phyloP scores from a whole-genome alignment of 2,797 vertebrate species.

The Cercopithecus diana region DNA sequence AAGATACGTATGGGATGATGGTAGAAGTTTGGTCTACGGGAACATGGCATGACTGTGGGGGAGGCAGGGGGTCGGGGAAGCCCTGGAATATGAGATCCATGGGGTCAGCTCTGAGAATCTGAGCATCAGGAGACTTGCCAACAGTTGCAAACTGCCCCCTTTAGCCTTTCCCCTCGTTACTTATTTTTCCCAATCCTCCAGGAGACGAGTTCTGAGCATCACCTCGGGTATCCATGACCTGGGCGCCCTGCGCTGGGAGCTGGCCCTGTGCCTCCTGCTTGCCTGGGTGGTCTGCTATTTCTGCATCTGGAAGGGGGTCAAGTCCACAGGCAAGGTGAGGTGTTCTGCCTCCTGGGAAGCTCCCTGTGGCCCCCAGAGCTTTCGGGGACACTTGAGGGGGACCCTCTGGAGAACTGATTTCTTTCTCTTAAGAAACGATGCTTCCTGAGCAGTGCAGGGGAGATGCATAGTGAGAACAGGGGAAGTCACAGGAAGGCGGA shows the following conservation, averaged over 20 bases:
- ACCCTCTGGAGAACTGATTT: neutral
- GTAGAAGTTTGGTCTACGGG: neutral
- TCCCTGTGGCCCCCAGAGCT: conserved; percentile 69
- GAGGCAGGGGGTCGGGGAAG: neutral
- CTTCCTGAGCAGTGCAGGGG: neutral
- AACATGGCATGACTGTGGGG: neutral
- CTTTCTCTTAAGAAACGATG: neutral
- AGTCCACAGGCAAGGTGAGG: conserved; percentile 95
- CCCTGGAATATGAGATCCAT: neutral
- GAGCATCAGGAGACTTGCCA: neutral
- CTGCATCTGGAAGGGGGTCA: conserved; percentile 99
- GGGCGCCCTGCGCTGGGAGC: conserved; percentile 92
- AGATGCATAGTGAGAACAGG: neutral
- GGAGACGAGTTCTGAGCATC: conserved; percentile 88
- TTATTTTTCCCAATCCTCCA: conserved; percentile 75
- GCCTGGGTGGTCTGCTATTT: conserved; percentile 98
- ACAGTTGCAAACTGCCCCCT: neutral
- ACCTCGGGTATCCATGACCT: conserved; percentile 85
- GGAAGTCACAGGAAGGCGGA: neutral
- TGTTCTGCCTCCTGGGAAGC: conserved; percentile 76
- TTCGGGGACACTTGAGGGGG: neutral
- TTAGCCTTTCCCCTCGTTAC: conserved; percentile 37
- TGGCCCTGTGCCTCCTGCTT: conserved; percentile 91
- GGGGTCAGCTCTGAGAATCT: neutral
- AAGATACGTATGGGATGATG: neutral